Evolutionary conservation across 2,888 invertebrate genomes (phyloP).

Genomic region (Rapana venosa): DNA sequence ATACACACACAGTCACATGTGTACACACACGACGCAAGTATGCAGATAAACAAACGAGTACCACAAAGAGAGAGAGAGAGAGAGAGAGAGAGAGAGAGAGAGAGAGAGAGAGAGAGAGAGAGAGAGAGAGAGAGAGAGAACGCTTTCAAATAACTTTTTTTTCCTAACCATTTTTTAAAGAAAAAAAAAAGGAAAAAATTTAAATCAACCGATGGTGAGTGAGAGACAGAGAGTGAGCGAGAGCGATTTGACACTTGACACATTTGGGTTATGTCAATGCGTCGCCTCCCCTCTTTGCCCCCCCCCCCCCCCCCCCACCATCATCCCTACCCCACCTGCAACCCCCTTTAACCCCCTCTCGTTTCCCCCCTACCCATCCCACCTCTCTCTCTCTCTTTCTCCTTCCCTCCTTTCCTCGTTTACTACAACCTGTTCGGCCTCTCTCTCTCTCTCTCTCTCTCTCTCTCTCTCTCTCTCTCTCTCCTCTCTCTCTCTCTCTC

Average conservation of each 20-base stretch:
- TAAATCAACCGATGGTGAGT: not conserved
- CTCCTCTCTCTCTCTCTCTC: too few relatives aligned
- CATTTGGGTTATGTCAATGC: slow-evolving; percentile 14
- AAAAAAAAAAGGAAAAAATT: not conserved
- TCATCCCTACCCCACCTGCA: not conserved
- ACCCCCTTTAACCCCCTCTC: not conserved
- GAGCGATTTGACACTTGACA: slow-evolving; percentile 7
- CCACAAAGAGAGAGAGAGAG: not conserved
- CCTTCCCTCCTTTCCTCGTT: too few relatives aligned
- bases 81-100: not conserved
- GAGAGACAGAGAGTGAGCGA: not conserved
- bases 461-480: too few relatives aligned
- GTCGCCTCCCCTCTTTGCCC: not conserved
- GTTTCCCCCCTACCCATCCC: not conserved
- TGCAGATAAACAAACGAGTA: not conserved
- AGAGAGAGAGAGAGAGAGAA: not conserved
- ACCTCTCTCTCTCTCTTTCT: too few relatives aligned
- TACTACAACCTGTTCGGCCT: too few relatives aligned
- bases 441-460: too few relatives aligned
- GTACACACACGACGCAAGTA: too few relatives aligned
- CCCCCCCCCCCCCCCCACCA: not conserved
- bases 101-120: not conserved
- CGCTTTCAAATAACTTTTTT: not conserved
- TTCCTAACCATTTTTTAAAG: not conserved
- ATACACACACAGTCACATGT: too few relatives aligned